phyloP scores from a whole-genome alignment of 2,888 invertebrate species.

The Allophyes oxyacanthae region DNA sequence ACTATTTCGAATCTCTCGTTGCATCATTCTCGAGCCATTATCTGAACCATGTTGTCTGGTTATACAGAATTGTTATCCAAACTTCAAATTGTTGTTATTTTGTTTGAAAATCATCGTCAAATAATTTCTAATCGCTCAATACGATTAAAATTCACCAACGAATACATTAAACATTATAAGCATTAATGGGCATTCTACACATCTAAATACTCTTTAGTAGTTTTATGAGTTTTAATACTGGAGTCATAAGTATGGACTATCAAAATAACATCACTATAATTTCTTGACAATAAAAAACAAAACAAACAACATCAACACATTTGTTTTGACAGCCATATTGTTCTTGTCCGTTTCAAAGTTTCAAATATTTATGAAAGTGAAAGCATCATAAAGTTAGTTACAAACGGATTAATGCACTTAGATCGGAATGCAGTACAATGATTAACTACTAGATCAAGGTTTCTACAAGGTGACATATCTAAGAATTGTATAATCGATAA shows the following conservation, averaged over 20 bases:
- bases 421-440: constrained; percentile 51
- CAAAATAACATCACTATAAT: constrained; percentile 6
- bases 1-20: constrained; percentile 54
- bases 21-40: constrained; percentile 50
- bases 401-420: constrained; percentile 46
- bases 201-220: too few species aligned
- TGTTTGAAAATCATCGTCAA: too few species aligned
- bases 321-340: constrained; percentile 34
- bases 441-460: constrained; percentile 52
- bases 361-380: constrained; percentile 57
- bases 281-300: constrained; percentile 10
- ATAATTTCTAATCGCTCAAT: too few species aligned
- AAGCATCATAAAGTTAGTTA: constrained; percentile 46
- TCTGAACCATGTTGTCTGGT: too few species aligned
- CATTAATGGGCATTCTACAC: too few species aligned
- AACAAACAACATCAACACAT: constrained; percentile 23
- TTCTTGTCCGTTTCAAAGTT: constrained; percentile 52
- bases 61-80: too few species aligned
- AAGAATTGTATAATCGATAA: constrained; percentile 29
- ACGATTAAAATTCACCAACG: too few species aligned
- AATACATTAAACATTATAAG: too few species aligned
- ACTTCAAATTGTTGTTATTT: too few species aligned
- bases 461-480: constrained; percentile 43
- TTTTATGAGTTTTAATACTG: too few species aligned
- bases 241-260: background rate